phyloP scores from a whole-genome alignment of 2,113 vertebrate species.

The Pollachius pollachius region DNA sequence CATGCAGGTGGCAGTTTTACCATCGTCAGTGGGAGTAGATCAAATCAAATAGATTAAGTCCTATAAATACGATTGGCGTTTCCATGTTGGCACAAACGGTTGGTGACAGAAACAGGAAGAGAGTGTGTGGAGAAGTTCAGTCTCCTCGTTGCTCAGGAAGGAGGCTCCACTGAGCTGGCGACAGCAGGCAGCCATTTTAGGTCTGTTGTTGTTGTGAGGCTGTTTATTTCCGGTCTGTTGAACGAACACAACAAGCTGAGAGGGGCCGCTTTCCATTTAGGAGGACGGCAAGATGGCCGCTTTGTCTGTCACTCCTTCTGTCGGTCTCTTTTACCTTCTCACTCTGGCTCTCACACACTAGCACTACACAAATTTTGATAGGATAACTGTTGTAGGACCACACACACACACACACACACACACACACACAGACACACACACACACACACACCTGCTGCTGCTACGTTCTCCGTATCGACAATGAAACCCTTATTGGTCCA shows the following conservation, averaged over 20 bases:
- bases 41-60: too few species aligned
- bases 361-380: background rate
- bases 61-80: too few species aligned
- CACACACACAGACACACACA: background rate
- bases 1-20: too few species aligned
- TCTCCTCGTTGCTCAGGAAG: too few species aligned
- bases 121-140: too few species aligned
- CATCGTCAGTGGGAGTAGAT: too few species aligned
- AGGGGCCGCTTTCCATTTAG: constrained; percentile 25
- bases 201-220: constrained; percentile 35
- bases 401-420: background rate
- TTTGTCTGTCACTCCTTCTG: background rate
- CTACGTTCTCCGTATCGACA: too few species aligned
- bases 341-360: too few species aligned
- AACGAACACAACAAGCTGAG: constrained; percentile 52
- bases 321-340: background rate
- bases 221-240: constrained; percentile 42
- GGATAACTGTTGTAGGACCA: background rate
- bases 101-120: too few species aligned
- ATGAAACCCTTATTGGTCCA: too few species aligned
- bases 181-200: background rate
- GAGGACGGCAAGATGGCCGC: background rate
- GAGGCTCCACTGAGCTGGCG: too few species aligned
- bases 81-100: too few species aligned
- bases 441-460: background rate